Evolutionary conservation across 2,888 invertebrate genomes (phyloP), one percentile per base, ranked within the genome.

Genomic region (Homarus gammarus): DNA sequence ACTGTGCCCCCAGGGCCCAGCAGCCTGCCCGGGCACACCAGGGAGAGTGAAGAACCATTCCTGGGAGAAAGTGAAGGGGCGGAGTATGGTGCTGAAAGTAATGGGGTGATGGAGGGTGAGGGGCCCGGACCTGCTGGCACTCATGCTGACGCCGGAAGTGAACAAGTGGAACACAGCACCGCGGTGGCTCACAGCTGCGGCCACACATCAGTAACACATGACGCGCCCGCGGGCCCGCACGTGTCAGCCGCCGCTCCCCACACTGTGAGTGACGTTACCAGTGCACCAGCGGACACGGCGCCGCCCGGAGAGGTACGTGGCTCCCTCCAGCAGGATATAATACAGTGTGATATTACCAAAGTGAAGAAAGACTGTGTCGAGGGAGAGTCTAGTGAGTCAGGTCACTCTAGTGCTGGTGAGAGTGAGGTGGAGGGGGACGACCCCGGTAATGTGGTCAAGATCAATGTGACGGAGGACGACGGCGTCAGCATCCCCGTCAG

Each of bases 341-440:
- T 68, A n/a, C 44, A 75, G 79, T 78, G 78, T 68, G 49, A 68
- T 85, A 81, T 27, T n/a, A 81, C 72, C n/a, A 18, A 78, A 72
- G 87, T 87, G 81, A 84, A 79, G 61, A 64, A 73, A 40, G 38
- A 31, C 8, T 49, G 49, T 36, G 84, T 6, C 10, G 81, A 64
- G 56, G 84, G 89, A 5, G 84, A 89, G 22, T 79, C 85, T 1
- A 86, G 89, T 79, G 91, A 90, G 72, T 87, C 90, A 15, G 90
- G 90, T 73, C 90, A 91, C 36, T 81, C 88, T n/a, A 90, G 90
- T 84, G 91, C 87, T 40, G 85, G 91, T 49, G 89, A 90, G 82
- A 91, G 90, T 77, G 91, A 90, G 78, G 91, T 86, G 31, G 89
- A 89, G 79, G 88, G 78, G n/a, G 91, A 91, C 36, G 91, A 84